Evolutionary conservation across 2,113 vertebrate genomes (phyloP), one percentile per base, ranked within the genome.

Genomic region (Trichomycterus rosablanca): DNA sequence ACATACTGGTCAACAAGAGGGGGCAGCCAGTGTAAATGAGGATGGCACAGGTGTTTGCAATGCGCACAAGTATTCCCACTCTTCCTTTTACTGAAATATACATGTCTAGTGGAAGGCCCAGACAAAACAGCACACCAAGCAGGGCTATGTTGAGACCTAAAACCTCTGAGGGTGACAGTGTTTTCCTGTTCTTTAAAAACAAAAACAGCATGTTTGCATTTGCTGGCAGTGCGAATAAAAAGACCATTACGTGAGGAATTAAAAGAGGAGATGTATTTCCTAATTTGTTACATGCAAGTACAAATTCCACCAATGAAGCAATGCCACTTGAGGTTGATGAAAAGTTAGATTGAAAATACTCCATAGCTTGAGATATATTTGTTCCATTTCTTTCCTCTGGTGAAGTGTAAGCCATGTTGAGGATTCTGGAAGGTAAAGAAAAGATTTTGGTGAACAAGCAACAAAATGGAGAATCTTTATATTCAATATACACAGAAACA

Each of bases 1-100:
- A 86, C 82, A 84, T 81, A 14, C 80, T 72, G 20, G 79, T 39
- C 30, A 84, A 59, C 46, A 84, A 67, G 42, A 84, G 34, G 2
- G 81, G 85, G 15, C 77, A 82, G 49, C 81, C 76, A 1, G 75
- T 52, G 50, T 76, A 7, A 50, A 66, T 73, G 18, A 83, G 59
- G n/a, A 66, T 51, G 2, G 4, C 22, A 24, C 77, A 66, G 40
- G 44, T 2, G 0, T 68, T 32, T 14, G 15, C 30, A 10, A 63
- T 10, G 7, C 1, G 1, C 1, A 44, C 19, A 1, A 18, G 7
- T 4, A 12, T 3, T 23, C 50, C 50, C 14, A 19, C 0, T 1
- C 20, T 24, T 4, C 11, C 0, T 4, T 7, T 22, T 5, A 26
- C 12, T 18, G 48, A n/a, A 10, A 56, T 20, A 23, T 54, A 59